Conservation (phyloP, 1,140 invertebrate species). For the Watersipora subatra region DNA sequence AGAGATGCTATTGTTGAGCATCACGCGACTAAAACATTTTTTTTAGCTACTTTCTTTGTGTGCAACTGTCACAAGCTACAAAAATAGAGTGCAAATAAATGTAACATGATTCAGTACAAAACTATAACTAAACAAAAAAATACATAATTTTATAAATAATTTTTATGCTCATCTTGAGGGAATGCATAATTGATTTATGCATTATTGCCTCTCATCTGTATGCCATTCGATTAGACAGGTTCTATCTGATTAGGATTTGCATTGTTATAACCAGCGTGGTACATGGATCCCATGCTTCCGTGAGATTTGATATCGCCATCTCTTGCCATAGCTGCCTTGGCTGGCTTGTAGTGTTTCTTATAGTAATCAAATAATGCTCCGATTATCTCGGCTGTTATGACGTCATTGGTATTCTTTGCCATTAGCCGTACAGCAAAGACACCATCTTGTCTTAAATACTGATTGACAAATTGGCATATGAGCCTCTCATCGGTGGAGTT, state of each 20-base stretch:
- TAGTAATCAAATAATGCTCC: conserved; percentile 10
- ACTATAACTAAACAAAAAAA: not conserved
- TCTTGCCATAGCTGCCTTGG: not conserved
- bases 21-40: too few species aligned
- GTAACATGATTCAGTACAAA: not conserved
- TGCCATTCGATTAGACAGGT: too few species aligned
- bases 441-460: conserved; percentile 40
- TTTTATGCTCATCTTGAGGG: not conserved
- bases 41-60: too few species aligned
- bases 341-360: conserved; percentile 14
- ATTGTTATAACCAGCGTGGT: too few species aligned
- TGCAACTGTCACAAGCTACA: too few species aligned
- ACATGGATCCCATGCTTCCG: not conserved
- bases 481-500: conserved; percentile 11
- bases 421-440: conserved; percentile 38
- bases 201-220: not conserved
- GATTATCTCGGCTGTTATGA: conserved; percentile 1
- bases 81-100: too few species aligned
- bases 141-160: not conserved
- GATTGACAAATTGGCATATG: conserved; percentile 11
- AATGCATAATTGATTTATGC: not conserved
- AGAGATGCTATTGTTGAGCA: too few species aligned
- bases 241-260: too few species aligned
- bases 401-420: conserved; percentile 27
- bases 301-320: not conserved